Evolutionary conservation across 2,888 invertebrate species (phyloP), one percentile per base, ranked within the genome.

Genomic region (Stenodema calcarata): DNA sequence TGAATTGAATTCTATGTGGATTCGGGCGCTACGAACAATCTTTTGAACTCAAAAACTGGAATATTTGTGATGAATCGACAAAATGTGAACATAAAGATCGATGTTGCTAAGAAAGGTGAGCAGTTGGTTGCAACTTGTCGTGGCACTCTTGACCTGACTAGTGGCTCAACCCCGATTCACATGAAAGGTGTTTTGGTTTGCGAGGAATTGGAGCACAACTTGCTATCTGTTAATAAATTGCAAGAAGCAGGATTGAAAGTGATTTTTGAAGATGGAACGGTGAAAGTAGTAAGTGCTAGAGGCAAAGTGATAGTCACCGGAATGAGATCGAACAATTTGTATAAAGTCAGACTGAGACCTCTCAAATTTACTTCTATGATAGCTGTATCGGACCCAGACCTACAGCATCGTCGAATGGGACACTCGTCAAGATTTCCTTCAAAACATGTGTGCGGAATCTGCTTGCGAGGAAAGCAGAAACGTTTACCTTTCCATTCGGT

Each of bases 371-470:
- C 9, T 30, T 54, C 62, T 0, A 0, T 82, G 18, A 1, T 62
- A 28, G 41, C 69, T 7, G 9, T 16, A 9, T 11, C 62, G 3
- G 84, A 84, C 41, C 44, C 27, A 1, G 75, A 84, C 18, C 44
- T 84, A 0, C 4, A 23, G 28, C 84, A 84, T 70, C 41, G 84
- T 7, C 69, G 83, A 30, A 41, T 83, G 35, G 83, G 83, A 9
- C 83, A 83, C 18, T 83, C 83, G 1, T 41, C 69, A 14, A 16
- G 28, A n/a, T 83, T 42, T 23, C 41, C 83, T 11, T 16, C 70
- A 0, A 30, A 35, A n/a, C 0, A 41, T 16, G 6, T 83, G 23
- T 83, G 83, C 23, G 83, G 70, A 35, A 70, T 70, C 4, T 83
- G 83, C 18, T 44, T 83, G 4, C 16, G 41, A 4, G 83, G 70